Base-by-base conservation (phyloP, 2,797 vertebrate genomes). In the Poeciliopsis turneri region DNA sequence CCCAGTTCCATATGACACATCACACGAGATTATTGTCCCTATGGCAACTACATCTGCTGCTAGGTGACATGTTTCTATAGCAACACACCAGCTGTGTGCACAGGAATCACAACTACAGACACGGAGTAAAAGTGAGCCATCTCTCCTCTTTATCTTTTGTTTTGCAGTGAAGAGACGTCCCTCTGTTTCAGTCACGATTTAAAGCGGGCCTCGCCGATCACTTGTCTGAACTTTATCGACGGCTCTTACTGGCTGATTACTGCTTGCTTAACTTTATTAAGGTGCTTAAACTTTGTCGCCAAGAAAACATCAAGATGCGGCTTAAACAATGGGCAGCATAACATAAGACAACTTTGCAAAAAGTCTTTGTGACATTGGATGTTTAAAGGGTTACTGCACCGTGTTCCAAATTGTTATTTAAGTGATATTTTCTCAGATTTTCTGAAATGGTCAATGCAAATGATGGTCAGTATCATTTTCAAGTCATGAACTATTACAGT, bases 31-130 rank as follows among this genome's bases (percentile, higher is more conserved):
- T 53, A 25, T 74, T 79, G 83, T 90, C 92, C 92, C 90, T 92
- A 92, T 92, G 87, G 89, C 86, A 91, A 89, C 91, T 66, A 83
- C 78, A 73, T 74, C 86, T 69, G 90, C 90, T 90, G 80, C 86
- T 76, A 77, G 90, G 74, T 92, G 90, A 90, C 83, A 85, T 0
- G 88, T 94, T 92, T 91, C 92, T 90, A 93, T 94, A 86, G 92
- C 90, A 92, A 94, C 94, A 30, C 28, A 72, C 77, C 86, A 89
- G 90, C 87, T 91, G 88, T 88, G 85, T 78, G 82, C 84, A 77
- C 41, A 45, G 69, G 78, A 87, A 81, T 82, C 86, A 84, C 89
- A 92, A 88, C 84, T 90, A 74, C 33, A 49, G 33, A 47, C 28
- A 16, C 5, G 12, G 9, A 59, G 30, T 8, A 49, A 61, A 61